Evolutionary conservation across 2,888 invertebrate species (phyloP).

Genomic region (Thymelicus acteon): DNA sequence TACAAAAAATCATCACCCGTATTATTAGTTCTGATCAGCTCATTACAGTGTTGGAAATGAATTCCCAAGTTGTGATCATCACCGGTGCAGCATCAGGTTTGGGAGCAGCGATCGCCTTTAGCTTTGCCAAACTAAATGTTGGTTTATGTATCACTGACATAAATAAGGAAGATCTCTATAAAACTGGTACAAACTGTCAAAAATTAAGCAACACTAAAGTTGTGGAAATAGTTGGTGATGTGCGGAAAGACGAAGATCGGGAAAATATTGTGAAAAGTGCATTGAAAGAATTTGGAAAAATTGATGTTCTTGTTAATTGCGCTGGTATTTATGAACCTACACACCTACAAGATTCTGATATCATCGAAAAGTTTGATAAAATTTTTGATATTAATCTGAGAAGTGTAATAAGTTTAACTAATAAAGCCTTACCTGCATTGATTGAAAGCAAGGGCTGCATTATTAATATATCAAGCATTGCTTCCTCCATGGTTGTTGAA

Average conservation of each 20-base stretch:
- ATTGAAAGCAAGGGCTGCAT: slow-evolving; percentile 44
- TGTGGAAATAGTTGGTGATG: slow-evolving; percentile 36
- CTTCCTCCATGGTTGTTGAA: not conserved
- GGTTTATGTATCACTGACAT: slow-evolving; percentile 85
- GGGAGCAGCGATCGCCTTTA: slow-evolving; percentile 84
- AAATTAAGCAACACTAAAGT: slow-evolving; percentile 23
- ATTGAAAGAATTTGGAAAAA: slow-evolving; percentile 33
- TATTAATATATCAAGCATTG: slow-evolving; percentile 44
- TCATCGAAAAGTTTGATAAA: slow-evolving; percentile 37
- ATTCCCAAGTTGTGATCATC: slow-evolving; percentile 51
- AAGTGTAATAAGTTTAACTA: slow-evolving; percentile 33
- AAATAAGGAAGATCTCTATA: slow-evolving; percentile 85
- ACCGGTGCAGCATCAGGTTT: slow-evolving; percentile 84
- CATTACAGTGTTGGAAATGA: slow-evolving; percentile 43
- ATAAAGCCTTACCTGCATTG: slow-evolving; percentile 39
- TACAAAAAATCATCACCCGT: too few species aligned
- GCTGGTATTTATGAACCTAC: slow-evolving; percentile 33
- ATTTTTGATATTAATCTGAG: slow-evolving; percentile 39
- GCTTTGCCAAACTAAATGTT: slow-evolving; percentile 84
- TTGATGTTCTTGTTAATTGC: slow-evolving; percentile 43
- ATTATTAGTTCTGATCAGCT: not conserved
- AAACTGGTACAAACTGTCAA: slow-evolving; percentile 60
- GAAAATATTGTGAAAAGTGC: slow-evolving; percentile 38
- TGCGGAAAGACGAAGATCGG: slow-evolving; percentile 38
- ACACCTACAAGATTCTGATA: slow-evolving; percentile 22